A percentile compares a stretch with the other conserved stretches of the same genome.
These are phyloP conservation scores for Triplophysa dalaica DNA, from an alignment of 2,113 vertebrate genomes.

Conservation along the genomic window DNA sequence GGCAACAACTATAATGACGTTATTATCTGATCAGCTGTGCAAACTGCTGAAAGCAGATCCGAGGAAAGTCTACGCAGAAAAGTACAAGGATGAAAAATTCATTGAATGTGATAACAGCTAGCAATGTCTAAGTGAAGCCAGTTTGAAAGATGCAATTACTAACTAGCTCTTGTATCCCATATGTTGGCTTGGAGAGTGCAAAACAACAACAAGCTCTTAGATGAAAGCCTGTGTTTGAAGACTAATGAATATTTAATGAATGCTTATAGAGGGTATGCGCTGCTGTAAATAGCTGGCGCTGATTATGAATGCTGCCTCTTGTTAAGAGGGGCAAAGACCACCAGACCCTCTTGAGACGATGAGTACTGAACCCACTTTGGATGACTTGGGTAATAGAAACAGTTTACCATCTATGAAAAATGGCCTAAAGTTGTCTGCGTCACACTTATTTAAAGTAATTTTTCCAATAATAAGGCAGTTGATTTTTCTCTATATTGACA, in stretches of 20 bases:
- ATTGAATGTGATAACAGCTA: neutral
- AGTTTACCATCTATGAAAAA: neutral
- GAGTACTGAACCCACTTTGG: conserved; percentile 33
- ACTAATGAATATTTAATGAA: conserved; percentile 48
- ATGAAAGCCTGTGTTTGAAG: conserved; percentile 35
- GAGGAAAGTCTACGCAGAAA: neutral
- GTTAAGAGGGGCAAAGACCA: conserved; percentile 23
- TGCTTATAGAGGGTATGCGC: conserved; percentile 28
- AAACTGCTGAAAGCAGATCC: neutral
- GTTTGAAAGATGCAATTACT: neutral
- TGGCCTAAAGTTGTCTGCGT: no score
- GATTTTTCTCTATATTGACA: neutral
- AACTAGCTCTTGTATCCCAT: neutral
- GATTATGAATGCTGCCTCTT: conserved; percentile 42
- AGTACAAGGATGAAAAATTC: neutral
- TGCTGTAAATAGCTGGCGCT: conserved; percentile 37
- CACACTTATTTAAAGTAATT: no score
- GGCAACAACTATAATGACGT: conserved; percentile 11
- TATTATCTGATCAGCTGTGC: conserved; percentile 21
- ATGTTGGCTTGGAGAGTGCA: conserved; percentile 7
- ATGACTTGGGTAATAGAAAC: neutral
- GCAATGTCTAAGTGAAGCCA: neutral
- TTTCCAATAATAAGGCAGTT: neutral
- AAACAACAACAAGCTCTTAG: conserved; percentile 32
- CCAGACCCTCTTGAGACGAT: conserved; percentile 25